Evolutionary conservation across 1,140 invertebrate species (phyloP).

Genomic region (Hesperophylax magnus): DNA sequence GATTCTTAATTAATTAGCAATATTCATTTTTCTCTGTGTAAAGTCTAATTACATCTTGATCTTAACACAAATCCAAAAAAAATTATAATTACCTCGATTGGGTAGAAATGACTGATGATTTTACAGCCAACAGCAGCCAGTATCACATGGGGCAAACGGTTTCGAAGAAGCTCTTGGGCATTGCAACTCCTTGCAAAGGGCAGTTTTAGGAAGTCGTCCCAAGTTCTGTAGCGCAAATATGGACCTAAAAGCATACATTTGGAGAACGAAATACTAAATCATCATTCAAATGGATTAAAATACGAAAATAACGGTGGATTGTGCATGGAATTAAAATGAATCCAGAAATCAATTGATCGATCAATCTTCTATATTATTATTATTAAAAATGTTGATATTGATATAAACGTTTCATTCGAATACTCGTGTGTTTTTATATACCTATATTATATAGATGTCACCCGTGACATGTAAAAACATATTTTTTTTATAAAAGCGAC

Average conservation of each 20-base stretch:
- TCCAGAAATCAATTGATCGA: background rate
- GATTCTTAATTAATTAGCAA: too few relatives aligned
- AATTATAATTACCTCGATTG: conserved; percentile 16
- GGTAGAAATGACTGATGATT: background rate
- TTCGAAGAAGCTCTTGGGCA: background rate
- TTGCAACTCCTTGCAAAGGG: conserved; percentile 6
- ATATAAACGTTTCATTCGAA: too few relatives aligned
- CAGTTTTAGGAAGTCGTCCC: conserved; percentile 17
- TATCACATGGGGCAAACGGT: background rate
- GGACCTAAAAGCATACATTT: conserved; percentile 19
- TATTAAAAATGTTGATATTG: too few relatives aligned
- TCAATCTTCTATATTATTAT: too few relatives aligned
- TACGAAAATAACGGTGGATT: too few relatives aligned
- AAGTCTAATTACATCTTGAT: too few relatives aligned
- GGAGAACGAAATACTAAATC: background rate
- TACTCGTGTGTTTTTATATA: too few relatives aligned
- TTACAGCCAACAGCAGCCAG: background rate
- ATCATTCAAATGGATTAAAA: too few relatives aligned
- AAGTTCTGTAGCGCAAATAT: conserved; percentile 14
- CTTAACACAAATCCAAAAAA: too few relatives aligned
- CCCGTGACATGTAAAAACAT: too few relatives aligned
- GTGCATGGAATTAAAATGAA: background rate
- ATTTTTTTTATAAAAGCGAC: too few relatives aligned
- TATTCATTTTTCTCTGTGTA: background rate
- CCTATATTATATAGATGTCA: too few relatives aligned